Evolutionary conservation across 2,888 invertebrate genomes (phyloP).

Genomic region (Drosophila seclusa): DNA sequence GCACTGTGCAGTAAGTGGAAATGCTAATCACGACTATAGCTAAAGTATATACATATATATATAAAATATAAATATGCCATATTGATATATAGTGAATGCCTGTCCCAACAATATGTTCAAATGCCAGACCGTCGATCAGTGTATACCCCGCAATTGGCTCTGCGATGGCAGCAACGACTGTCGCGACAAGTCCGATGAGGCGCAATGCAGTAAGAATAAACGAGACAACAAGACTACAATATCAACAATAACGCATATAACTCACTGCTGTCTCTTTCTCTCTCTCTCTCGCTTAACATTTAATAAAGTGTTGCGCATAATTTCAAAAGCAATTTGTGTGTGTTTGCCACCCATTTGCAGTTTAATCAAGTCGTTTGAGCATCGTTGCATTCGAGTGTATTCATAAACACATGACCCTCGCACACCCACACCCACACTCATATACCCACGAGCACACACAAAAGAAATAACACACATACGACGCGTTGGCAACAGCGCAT

Average conservation of each 20-base stretch:
- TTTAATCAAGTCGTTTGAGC: constrained; percentile 71
- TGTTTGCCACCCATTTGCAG: constrained; percentile 24
- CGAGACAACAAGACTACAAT: constrained; percentile 17
- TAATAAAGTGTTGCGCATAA: constrained; percentile 72
- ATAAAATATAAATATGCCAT: constrained; percentile 13
- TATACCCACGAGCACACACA: constrained; percentile 10
- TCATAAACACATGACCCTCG: constrained; percentile 38
- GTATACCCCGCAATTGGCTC: constrained; percentile 89
- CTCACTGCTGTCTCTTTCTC: constrained; percentile 12
- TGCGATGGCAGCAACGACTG: constrained; percentile 90
- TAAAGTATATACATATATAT: not conserved
- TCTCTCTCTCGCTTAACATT: constrained; percentile 35
- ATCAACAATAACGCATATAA: constrained; percentile 13
- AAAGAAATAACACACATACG: constrained; percentile 56
- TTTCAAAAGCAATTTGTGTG: constrained; percentile 60
- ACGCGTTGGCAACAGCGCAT: constrained; percentile 56
- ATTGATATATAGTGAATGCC: constrained; percentile 72
- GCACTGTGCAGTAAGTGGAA: constrained; percentile 91
- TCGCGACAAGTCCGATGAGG: constrained; percentile 89
- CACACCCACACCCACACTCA: constrained; percentile 30
- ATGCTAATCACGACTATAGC: not conserved
- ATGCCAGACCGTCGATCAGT: constrained; percentile 88
- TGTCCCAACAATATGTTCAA: constrained; percentile 88
- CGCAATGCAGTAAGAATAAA: constrained; percentile 87
- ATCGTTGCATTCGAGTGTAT: constrained; percentile 51